phyloP scores from a whole-genome alignment of 2,797 vertebrate species.

The Chlorospingus semifuscus region DNA sequence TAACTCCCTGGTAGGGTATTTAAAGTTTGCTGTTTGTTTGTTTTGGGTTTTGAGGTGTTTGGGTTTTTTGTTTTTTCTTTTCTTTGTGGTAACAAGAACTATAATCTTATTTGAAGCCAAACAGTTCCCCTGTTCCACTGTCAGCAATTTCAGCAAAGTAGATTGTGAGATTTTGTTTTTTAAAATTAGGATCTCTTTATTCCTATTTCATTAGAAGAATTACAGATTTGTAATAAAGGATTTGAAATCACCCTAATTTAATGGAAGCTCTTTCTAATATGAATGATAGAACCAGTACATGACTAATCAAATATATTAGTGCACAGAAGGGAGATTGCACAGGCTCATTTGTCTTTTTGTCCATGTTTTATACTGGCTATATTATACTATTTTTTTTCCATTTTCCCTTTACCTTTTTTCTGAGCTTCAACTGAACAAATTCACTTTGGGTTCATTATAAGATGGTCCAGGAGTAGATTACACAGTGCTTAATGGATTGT shows the following conservation, averaged over 20 bases:
- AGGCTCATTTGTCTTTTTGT: constrained; percentile 38
- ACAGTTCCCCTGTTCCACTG: not conserved
- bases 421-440: constrained; percentile 21
- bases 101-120: constrained; percentile 8
- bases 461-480: constrained; percentile 9
- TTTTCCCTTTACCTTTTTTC: constrained; percentile 12
- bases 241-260: constrained; percentile 58
- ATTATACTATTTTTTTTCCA: not conserved
- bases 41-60: not conserved
- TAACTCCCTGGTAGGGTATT: not conserved
- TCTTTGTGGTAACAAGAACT: not conserved
- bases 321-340: constrained; percentile 21
- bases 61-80: not conserved
- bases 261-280: constrained; percentile 34
- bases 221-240: constrained; percentile 24
- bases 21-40: not conserved
- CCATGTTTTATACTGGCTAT: constrained; percentile 13
- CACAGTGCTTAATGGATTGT: constrained; percentile 37
- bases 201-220: constrained; percentile 45
- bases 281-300: constrained; percentile 18
- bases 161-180: constrained; percentile 29
- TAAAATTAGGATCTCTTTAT: constrained; percentile 11
- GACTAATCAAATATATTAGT: constrained; percentile 54
- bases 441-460: constrained; percentile 39
- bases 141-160: constrained; percentile 16